Percentiles rank a stretch among this genome's conserved stretches.
Conservation (phyloP, 2,888 invertebrate genomes). For the Calliscelio sp. region DNA sequence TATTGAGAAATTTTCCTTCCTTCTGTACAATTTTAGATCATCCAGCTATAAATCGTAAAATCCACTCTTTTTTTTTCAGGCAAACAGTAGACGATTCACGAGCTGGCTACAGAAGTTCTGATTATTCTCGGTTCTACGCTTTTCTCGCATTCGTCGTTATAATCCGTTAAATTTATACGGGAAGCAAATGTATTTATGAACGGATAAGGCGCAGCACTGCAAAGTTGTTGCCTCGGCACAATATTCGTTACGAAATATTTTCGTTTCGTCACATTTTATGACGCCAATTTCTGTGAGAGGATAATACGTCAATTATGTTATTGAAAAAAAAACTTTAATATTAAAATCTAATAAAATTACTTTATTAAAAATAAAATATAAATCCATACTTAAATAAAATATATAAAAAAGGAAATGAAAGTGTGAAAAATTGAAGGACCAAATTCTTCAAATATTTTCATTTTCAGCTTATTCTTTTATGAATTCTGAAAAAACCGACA, state of each 20-base stretch:
- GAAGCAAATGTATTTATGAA: constrained; percentile 47
- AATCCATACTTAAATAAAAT: too few species aligned
- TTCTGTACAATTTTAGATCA: too few species aligned
- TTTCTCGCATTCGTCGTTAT: constrained; percentile 71
- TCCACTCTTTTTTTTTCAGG: constrained; percentile 9
- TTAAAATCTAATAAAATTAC: too few species aligned
- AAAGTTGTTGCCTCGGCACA: neutral
- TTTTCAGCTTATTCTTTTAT: too few species aligned
- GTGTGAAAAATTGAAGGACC: too few species aligned
- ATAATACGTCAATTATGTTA: neutral
- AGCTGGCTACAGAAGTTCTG: constrained; percentile 57
- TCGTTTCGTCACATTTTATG: neutral
- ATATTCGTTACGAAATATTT: constrained; percentile 30
- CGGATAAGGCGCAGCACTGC: constrained; percentile 32
- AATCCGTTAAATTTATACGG: constrained; percentile 81
- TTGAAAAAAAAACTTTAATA: neutral
- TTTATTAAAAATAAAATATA: too few species aligned
- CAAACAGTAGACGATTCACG: constrained; percentile 10
- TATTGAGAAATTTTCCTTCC: too few species aligned
- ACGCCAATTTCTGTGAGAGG: neutral
- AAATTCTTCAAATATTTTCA: too few species aligned
- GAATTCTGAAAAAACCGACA: too few species aligned
- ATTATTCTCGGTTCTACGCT: constrained; percentile 70
- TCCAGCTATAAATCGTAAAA: constrained; percentile 25
- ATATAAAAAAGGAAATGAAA: too few species aligned